Base-by-base conservation (phyloP, 2,797 vertebrate species). In the Halcyon leucocephala region DNA sequence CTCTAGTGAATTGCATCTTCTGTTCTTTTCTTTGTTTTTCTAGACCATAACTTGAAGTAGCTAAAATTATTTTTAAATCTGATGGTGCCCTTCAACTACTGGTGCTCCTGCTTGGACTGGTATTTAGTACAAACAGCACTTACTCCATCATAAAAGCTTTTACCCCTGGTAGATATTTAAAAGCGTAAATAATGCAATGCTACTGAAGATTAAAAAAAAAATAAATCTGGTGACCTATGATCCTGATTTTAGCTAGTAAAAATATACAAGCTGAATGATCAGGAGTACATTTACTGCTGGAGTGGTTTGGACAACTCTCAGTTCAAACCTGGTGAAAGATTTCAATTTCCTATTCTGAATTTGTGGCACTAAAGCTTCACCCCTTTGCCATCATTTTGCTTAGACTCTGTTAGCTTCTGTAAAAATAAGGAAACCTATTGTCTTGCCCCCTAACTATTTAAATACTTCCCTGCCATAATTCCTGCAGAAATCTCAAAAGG, bases 21-120 rank as follows among this genome's bases (percentile, higher is more conserved):
- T 79, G n/a, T 31, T 89, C 42, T 91, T 76, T 88, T 86, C 61
- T 61, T 74, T 94, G 33, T 46, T 82, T 85, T 91, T 54, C 41
- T 71, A 78, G 31, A 57, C 21, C 7, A 1, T 78, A 33, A 42
- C 65, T 72, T 71, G 41, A 90, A 69, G 60, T 85, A 91, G n/a
- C 3, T 41, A 85, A 77, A 92, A 85, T 82, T 80, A 77, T 77
- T 96, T 90, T 94, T 60, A 87, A 79, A 91, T 82, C 35, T 51
- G 15, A 10, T 74, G 79, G 31, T 94, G 65, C 19, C 55, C 79
- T 94, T 88, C 42, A 88, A 39, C 28, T 57, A 19, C 8, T 41
- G 28, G 18, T 67, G 31, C 16, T 82, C 21, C 25, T 83, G 6
- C 51, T 92, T 62, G 37, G 33, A 37, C 55, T 67, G 52, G 25